Conservation (phyloP, 2,888 invertebrate genomes). For the Hydropsyche betteni region DNA sequence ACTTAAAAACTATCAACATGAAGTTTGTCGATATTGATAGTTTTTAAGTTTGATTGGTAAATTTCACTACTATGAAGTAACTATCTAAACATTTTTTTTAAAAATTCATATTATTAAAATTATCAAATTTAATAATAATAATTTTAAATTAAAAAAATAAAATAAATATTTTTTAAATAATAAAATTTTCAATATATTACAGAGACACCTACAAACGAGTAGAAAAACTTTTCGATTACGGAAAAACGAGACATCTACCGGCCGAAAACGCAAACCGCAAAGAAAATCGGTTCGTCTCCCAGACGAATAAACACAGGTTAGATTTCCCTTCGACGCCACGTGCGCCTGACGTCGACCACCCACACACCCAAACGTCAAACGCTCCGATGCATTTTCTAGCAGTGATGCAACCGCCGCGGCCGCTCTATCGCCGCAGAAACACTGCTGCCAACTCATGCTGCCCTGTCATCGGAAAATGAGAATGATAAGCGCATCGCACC, state of each 20-base stretch:
- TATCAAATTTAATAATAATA: background rate
- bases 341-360: background rate
- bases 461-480: conserved; percentile 45
- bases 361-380: background rate
- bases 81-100: too few species aligned
- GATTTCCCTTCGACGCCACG: conserved; percentile 7
- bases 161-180: too few species aligned
- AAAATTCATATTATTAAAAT: background rate
- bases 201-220: background rate
- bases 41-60: background rate
- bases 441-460: conserved; percentile 32
- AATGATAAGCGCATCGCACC: conserved; percentile 38
- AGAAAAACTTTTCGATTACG: background rate
- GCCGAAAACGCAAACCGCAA: background rate
- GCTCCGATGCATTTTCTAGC: background rate
- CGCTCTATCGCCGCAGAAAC: too few species aligned
- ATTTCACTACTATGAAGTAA: too few species aligned
- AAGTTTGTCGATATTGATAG: too few species aligned
- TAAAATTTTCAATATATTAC: background rate
- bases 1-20: too few species aligned
- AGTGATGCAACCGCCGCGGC: background rate
- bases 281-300: background rate
- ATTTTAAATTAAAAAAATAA: too few species aligned
- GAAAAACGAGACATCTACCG: background rate
- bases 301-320: background rate